These are phyloP conservation scores for Rissa tridactyla DNA, from an alignment of 2,113 vertebrate genomes.

Conservation along the genomic window DNA sequence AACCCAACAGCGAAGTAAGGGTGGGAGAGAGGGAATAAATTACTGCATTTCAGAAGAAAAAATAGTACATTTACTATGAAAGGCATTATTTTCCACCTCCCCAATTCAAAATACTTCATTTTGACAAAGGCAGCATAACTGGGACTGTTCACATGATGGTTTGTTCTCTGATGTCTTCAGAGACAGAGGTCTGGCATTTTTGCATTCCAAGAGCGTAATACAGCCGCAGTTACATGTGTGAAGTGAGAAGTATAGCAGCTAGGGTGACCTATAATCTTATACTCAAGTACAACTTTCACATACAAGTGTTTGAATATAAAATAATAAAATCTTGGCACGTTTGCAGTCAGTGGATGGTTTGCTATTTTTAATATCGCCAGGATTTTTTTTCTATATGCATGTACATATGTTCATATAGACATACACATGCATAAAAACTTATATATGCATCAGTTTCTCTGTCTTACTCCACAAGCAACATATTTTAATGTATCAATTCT, in stretches of 20 bases:
- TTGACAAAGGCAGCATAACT: not conserved
- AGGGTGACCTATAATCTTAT: not conserved
- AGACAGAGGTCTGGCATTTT: not conserved
- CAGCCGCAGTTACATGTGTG: not conserved
- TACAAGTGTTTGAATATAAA: not conserved
- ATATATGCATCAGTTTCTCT: not conserved
- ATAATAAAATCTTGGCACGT: not conserved
- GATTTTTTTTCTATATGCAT: not conserved
- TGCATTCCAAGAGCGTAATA: not conserved
- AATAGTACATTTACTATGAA: not conserved
- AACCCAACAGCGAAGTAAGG: not conserved
- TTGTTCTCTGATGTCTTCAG: not conserved
- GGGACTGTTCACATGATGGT: not conserved
- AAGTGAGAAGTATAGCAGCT: not conserved
- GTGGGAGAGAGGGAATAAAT: not conserved
- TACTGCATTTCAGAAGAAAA: not conserved
- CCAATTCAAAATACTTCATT: not conserved
- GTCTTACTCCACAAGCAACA: not conserved
- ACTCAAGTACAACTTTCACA: not conserved
- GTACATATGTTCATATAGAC: not conserved
- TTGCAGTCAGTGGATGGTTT: not conserved
- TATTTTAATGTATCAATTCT: not conserved
- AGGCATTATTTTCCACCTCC: not conserved
- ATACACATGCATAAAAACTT: not conserved
- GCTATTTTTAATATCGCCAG: not conserved